Percentiles rank a stretch among this genome's conserved stretches.
These are phyloP conservation scores for Cygnus olor DNA, from an alignment of 2,797 vertebrate species.

Conservation along the genomic window DNA sequence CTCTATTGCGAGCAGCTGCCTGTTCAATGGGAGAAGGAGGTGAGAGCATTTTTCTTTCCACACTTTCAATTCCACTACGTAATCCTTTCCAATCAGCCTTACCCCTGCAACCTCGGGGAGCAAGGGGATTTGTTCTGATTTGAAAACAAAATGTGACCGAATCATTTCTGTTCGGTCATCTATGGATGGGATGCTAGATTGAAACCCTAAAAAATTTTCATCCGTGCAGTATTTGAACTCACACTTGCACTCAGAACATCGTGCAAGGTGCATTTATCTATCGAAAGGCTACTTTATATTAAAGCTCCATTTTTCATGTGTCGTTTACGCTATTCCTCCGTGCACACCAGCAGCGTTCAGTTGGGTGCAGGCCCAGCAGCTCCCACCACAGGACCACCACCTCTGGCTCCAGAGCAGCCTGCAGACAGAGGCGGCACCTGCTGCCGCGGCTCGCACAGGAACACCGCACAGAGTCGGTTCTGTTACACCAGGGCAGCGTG, in stretches of 20 bases:
- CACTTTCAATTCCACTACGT: fast-evolving
- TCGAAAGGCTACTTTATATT: fast-evolving
- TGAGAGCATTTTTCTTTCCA: neutral
- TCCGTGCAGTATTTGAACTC: fast-evolving
- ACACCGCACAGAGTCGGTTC: fast-evolving
- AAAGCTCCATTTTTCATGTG: neutral
- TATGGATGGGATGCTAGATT: fast-evolving
- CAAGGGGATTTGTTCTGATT: fast-evolving
- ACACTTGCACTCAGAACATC: neutral
- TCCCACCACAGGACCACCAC: neutral
- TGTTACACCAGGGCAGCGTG: neutral
- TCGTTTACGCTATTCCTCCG: too few species aligned
- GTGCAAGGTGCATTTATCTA: fast-evolving
- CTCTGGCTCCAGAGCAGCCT: neutral
- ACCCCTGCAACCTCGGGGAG: neutral
- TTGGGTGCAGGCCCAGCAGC: neutral
- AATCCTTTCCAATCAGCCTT: neutral
- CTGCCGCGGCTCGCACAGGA: neutral
- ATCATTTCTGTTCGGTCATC: fast-evolving
- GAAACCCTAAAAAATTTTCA: too few species aligned
- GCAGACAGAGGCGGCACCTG: neutral
- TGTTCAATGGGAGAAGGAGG: neutral
- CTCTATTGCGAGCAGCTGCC: neutral
- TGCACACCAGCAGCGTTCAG: neutral
- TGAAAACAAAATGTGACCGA: fast-evolving